Evolutionary conservation across 2,113 vertebrate genomes (phyloP).

Genomic region (Nyctereutes procyonoides): DNA sequence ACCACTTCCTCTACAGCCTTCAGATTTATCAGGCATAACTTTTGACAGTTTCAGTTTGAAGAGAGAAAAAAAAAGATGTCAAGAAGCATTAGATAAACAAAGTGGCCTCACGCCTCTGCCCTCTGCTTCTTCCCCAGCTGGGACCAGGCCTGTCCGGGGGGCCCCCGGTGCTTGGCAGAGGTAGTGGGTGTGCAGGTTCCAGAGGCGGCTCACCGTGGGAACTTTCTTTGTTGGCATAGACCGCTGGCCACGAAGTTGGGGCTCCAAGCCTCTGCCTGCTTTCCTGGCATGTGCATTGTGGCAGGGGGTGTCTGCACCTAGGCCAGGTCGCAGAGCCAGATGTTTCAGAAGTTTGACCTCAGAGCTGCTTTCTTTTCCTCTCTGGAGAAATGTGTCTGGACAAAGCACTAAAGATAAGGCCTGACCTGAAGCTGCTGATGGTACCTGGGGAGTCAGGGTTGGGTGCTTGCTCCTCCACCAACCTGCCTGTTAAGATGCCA

Average conservation of each 20-base stretch:
- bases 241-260: neutral
- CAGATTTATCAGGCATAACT: conserved; percentile 51
- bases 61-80: neutral
- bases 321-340: neutral
- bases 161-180: neutral
- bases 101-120: neutral
- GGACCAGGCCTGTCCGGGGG: accelerated
- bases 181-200: accelerated
- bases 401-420: neutral
- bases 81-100: neutral
- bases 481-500: neutral
- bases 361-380: neutral
- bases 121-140: neutral
- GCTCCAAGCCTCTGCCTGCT: neutral
- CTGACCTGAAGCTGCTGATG: accelerated
- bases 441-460: accelerated
- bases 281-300: neutral
- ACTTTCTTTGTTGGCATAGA: neutral
- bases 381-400: neutral
- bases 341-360: neutral
- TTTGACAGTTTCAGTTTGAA: conserved; percentile 70
- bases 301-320: neutral
- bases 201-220: neutral
- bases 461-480: no score
- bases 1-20: conserved; percentile 78